phyloP scores from a whole-genome alignment of 37 sponge, comb jelly and placozoan genomes.

The Spongia lamella region DNA sequence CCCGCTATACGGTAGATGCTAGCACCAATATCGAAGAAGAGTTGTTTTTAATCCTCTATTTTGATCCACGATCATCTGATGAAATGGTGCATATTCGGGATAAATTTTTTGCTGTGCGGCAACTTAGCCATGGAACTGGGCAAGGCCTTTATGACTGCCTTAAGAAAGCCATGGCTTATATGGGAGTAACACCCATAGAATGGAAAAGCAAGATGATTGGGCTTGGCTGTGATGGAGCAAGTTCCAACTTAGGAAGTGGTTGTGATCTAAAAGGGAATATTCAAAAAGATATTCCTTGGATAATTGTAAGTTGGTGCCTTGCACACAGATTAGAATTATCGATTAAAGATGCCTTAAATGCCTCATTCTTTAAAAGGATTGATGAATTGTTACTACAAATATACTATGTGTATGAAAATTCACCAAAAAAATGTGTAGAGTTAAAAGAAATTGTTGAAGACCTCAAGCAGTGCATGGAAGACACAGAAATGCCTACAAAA shows the following conservation, averaged over 20 bases:
- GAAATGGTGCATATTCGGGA: constrained; percentile 21
- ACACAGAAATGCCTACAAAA: constrained; percentile 39
- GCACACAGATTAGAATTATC: constrained; percentile 67
- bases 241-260: constrained; percentile 47
- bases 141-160: constrained; percentile 28
- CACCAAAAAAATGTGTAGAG: constrained; percentile 66
- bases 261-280: constrained; percentile 55
- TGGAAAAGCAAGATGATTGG: constrained; percentile 51
- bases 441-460: constrained; percentile 49
- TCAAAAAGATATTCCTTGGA: constrained; percentile 43
- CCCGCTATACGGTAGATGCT: too few species aligned
- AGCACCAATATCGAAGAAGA: constrained; percentile 1
- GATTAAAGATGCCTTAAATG: constrained; percentile 56
- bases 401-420: constrained; percentile 60
- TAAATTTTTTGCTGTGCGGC: constrained; percentile 11
- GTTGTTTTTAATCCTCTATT: background rate
- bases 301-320: constrained; percentile 60
- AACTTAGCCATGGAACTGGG: constrained; percentile 29
- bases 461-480: constrained; percentile 42
- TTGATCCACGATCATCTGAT: constrained; percentile 15
- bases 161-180: constrained; percentile 7
- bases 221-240: constrained; percentile 67
- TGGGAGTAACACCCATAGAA: too few species aligned
- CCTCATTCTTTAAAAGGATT: constrained; percentile 40
- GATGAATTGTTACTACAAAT: constrained; percentile 59